Base-by-base conservation (phyloP, 2,888 invertebrate species). In the Barypeithes pellucidus region DNA sequence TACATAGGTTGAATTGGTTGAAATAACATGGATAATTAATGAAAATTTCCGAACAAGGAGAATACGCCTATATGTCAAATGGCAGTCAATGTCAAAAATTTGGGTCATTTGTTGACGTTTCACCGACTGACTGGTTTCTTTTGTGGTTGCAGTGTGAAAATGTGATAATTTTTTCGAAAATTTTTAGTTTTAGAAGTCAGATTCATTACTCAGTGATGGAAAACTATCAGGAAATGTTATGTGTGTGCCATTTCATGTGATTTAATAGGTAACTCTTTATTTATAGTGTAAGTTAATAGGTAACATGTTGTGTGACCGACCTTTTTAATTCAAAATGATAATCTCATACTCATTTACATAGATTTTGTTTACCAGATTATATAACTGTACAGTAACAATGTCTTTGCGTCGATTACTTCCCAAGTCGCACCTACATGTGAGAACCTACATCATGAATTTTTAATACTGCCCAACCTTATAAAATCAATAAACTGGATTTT, bases 71-170 rank as follows among this genome's bases (percentile, higher is more conserved):
- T 24, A 50, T n/a, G 22, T 22, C 22, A 22, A 24, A n/a, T 47
- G 16, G 22, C n/a, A 24, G 50, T 50, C 50, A 52, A 7, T 20
- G 36, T 41, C 57, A 45, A 54, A 39, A 39, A 73, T 60, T 63
- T 66, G 57, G 71, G 75, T 75, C 71, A 72, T 63, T 66, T 62
- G 76, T 73, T 76, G 75, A 75, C 75, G 75, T 75, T 75, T 70
- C 69, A 74, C 72, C 72, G 74, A 60, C 69, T 74, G 76, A 60
- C 69, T 74, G 74, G 57, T 45, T 62, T 52, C 12, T 12, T 54
- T 66, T 41, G 47, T 47, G n/a, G 36, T 61, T 52, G 29, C 36
- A 68, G 14, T 33, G 18, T 39, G 65, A 61, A 66, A 68, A 67
- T 70, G 67, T 74, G 57, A 67, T 71, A 62, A 67, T 66, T 47